phyloP scores from a whole-genome alignment of 2,797 vertebrate species.

The Percopsis omiscomaycus region DNA sequence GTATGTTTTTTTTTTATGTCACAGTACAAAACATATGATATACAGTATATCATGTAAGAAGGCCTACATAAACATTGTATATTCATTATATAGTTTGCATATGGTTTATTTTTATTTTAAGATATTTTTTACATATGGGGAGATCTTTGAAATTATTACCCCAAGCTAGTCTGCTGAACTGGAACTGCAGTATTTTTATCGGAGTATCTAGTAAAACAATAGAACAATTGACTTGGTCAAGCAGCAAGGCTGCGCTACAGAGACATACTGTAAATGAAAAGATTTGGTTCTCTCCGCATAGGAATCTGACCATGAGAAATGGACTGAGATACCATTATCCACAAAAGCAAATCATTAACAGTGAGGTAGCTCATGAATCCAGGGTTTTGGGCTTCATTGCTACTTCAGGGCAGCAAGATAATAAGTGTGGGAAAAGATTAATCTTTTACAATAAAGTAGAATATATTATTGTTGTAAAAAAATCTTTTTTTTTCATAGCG shows the following conservation, averaged over 20 bases:
- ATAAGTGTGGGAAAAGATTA: slow-evolving; percentile 63
- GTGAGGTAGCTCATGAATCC: slow-evolving; percentile 61
- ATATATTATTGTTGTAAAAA: slow-evolving; percentile 59
- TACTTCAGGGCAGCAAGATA: slow-evolving; percentile 49
- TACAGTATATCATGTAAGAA: too few species aligned
- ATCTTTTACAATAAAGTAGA: slow-evolving; percentile 65
- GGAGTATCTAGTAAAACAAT: slow-evolving; percentile 55
- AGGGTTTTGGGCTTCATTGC: slow-evolving; percentile 37
- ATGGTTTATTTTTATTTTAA: too few species aligned
- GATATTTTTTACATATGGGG: slow-evolving; percentile 13
- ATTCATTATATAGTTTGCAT: too few species aligned
- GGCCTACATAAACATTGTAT: too few species aligned
- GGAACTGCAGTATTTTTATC: slow-evolving; percentile 39
- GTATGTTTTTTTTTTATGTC: slow-evolving; percentile 29
- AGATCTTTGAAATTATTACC: slow-evolving; percentile 35
- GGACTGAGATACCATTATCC: slow-evolving; percentile 64
- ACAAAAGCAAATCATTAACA: slow-evolving; percentile 73
- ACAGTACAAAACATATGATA: slow-evolving; percentile 2
- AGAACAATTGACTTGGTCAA: slow-evolving; percentile 49
- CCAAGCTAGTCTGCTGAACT: slow-evolving; percentile 46
- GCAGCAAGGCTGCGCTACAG: slow-evolving; percentile 48
- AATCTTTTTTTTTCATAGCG: slow-evolving; percentile 34
- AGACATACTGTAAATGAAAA: slow-evolving; percentile 51
- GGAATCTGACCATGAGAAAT: slow-evolving; percentile 49
- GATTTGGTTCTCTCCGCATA: slow-evolving; percentile 44